Evolutionary conservation across 2,113 vertebrate species (phyloP).

Genomic region (Lycocorax pyrrhopterus): DNA sequence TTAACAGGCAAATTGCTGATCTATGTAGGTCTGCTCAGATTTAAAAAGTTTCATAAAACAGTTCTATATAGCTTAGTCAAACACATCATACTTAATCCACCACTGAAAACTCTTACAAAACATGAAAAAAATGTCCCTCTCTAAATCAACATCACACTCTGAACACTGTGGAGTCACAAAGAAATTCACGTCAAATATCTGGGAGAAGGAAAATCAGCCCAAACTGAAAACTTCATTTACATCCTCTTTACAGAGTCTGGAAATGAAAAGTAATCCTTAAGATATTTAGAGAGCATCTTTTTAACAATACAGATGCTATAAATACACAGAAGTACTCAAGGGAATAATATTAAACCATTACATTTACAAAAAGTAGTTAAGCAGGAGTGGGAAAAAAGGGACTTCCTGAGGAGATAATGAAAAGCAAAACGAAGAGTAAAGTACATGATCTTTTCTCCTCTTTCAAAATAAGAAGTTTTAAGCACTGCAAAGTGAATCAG

Average conservation of each 20-base stretch:
- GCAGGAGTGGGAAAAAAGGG: background rate
- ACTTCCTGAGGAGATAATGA: conserved; percentile 11
- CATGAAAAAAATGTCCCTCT: background rate
- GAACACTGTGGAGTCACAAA: background rate
- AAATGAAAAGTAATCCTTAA: background rate
- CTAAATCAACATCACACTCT: background rate
- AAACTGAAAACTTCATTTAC: background rate
- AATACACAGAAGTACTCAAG: background rate
- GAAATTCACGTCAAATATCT: background rate
- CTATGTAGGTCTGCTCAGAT: background rate
- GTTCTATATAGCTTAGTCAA: background rate
- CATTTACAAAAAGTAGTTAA: background rate
- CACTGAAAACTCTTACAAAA: background rate
- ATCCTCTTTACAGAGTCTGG: background rate
- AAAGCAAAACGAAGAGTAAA: background rate
- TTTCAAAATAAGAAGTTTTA: background rate
- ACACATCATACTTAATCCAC: background rate
- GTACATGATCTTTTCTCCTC: background rate
- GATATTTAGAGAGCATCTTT: background rate
- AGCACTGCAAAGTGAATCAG: background rate
- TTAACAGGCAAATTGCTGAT: background rate
- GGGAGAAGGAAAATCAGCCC: background rate
- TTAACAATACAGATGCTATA: background rate
- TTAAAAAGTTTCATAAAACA: background rate
- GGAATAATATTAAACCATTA: background rate